Evolutionary conservation across 2,113 vertebrate genomes (phyloP).

Genomic region (Rhynchomys soricoides): DNA sequence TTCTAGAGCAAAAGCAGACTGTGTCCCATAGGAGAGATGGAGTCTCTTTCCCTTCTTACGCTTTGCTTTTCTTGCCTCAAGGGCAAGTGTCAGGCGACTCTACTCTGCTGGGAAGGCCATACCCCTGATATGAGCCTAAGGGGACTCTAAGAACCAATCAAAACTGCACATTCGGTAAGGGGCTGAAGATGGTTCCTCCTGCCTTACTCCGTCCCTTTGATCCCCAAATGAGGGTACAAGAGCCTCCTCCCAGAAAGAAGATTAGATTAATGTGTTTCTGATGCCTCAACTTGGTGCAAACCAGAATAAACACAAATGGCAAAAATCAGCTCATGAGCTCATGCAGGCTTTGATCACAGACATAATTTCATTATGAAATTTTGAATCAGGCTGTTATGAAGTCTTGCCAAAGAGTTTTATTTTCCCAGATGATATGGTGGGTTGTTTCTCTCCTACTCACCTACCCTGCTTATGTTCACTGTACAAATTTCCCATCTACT

Average conservation of each 20-base stretch:
- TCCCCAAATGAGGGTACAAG: constrained; percentile 4
- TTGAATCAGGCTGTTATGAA: constrained; percentile 80
- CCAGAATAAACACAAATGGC: constrained; percentile 82
- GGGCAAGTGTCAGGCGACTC: constrained; percentile 11
- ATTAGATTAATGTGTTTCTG: constrained; percentile 77
- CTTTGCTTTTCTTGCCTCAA: constrained; percentile 35
- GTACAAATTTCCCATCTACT: constrained; percentile 66
- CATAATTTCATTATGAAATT: constrained; percentile 84
- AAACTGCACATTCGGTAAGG: background rate
- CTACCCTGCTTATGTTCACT: constrained; percentile 57
- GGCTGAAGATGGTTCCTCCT: background rate
- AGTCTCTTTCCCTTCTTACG: background rate
- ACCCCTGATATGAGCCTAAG: background rate
- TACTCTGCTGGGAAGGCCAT: background rate
- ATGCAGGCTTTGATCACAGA: constrained; percentile 82
- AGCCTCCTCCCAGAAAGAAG: constrained; percentile 62
- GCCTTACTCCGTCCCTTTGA: constrained; percentile 4
- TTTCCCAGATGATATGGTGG: constrained; percentile 81
- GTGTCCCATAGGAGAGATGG: constrained; percentile 5
- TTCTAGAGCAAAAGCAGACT: constrained; percentile 66
- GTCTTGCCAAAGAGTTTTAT: constrained; percentile 82
- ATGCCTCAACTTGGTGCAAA: constrained; percentile 78
- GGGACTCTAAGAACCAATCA: background rate
- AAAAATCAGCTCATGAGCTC: constrained; percentile 81
- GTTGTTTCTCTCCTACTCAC: constrained; percentile 78